Conservation (phyloP, 2,113 vertebrate species). For the Grammomys dolichurus region DNA sequence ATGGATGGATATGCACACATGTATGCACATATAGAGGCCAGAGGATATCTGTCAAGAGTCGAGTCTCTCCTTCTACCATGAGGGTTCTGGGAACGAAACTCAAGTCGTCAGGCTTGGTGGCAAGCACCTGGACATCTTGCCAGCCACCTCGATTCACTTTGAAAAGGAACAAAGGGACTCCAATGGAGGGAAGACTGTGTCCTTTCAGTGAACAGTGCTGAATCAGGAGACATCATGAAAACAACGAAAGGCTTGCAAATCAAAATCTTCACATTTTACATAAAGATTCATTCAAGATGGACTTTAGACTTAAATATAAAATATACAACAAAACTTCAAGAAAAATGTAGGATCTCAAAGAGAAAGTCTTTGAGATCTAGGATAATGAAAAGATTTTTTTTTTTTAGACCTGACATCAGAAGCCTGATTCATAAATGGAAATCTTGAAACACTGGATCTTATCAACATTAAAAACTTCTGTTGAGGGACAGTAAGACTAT, state of each 20-base stretch:
- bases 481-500: not conserved
- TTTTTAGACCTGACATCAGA: slow-evolving; percentile 25
- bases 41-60: not conserved
- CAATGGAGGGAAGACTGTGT: not conserved
- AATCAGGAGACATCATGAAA: not conserved
- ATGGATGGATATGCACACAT: not conserved
- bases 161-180: not conserved
- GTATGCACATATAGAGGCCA: not conserved
- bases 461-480: not conserved
- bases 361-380: slow-evolving; percentile 10
- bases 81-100: too few relatives aligned
- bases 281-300: slow-evolving; percentile 22
- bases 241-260: not conserved
- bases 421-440: slow-evolving; percentile 38
- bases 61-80: not conserved
- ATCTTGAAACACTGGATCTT: slow-evolving; percentile 20
- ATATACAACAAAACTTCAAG: not conserved
- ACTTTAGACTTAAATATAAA: not conserved
- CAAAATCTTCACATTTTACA: not conserved
- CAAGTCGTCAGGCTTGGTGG: not conserved
- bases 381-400: not conserved
- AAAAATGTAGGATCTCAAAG: not conserved
- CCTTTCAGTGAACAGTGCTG: not conserved
- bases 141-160: not conserved
- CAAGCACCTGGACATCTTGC: not conserved